Evolutionary conservation across 2,888 invertebrate genomes (phyloP).

Genomic region (Agriotes lineatus): DNA sequence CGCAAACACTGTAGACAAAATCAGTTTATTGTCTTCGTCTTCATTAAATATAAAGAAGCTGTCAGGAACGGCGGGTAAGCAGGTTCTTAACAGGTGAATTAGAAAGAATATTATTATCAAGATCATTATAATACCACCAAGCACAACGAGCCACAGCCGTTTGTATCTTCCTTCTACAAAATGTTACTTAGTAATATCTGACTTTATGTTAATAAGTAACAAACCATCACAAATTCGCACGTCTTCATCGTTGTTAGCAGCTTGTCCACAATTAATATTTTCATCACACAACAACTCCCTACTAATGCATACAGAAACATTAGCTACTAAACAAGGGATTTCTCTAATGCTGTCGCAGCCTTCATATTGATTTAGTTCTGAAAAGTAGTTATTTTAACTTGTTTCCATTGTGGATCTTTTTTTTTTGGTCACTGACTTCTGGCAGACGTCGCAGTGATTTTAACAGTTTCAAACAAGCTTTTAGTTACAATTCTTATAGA

Average conservation of each 20-base stretch:
- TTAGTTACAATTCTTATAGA: not conserved
- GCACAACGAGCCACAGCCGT: slow-evolving; percentile 25
- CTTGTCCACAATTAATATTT: slow-evolving; percentile 49
- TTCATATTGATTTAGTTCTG: slow-evolving; percentile 33
- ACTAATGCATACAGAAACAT: slow-evolving; percentile 45
- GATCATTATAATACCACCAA: slow-evolving; percentile 13
- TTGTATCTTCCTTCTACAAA: slow-evolving; percentile 22
- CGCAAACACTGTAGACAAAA: slow-evolving; percentile 11
- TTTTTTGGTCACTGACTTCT: slow-evolving; percentile 36
- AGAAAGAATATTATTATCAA: slow-evolving; percentile 15
- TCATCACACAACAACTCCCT: slow-evolving; percentile 47
- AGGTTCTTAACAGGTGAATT: slow-evolving; percentile 20
- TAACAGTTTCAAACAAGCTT: slow-evolving; percentile 30
- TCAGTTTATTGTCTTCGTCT: slow-evolving; percentile 40
- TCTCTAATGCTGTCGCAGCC: slow-evolving; percentile 37
- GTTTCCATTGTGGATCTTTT: not conserved
- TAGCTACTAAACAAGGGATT: slow-evolving; percentile 40
- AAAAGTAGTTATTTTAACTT: slow-evolving; percentile 18
- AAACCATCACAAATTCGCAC: slow-evolving; percentile 38
- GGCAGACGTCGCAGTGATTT: slow-evolving; percentile 48
- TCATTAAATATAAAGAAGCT: slow-evolving; percentile 44
- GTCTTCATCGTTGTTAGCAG: slow-evolving; percentile 47
- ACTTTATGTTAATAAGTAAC: too few species aligned
- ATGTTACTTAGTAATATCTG: too few species aligned
- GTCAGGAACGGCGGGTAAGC: slow-evolving; percentile 35